Conservation (phyloP, 2,113 vertebrate species). For the Rhombomys opimus region DNA sequence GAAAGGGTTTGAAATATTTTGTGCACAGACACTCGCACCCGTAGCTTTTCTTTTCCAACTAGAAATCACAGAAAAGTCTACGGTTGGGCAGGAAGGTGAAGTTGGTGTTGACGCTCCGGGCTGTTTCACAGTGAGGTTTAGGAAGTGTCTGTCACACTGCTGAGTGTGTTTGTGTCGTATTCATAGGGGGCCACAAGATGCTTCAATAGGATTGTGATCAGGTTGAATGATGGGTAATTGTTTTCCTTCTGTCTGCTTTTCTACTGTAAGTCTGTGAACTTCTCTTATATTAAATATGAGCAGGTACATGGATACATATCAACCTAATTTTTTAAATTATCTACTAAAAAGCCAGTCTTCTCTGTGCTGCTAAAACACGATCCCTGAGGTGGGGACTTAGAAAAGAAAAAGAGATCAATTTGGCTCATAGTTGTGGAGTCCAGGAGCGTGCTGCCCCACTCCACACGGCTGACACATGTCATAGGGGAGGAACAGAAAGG, state of each 20-base stretch:
- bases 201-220: neutral
- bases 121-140: slow-evolving; percentile 12
- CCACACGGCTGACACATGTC: too few relatives aligned
- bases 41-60: neutral
- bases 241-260: slow-evolving; percentile 36
- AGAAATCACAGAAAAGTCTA: slow-evolving; percentile 11
- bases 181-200: slow-evolving; percentile 3
- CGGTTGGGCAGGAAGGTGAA: neutral
- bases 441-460: neutral
- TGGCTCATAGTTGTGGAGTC: neutral
- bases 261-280: neutral
- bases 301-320: neutral
- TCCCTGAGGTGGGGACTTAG: neutral
- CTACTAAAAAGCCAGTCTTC: neutral
- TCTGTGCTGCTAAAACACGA: neutral
- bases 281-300: neutral
- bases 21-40: neutral
- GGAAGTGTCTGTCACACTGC: neutral
- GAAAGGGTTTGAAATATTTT: neutral
- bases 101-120: neutral
- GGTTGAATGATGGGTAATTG: neutral
- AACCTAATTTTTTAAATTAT: neutral
- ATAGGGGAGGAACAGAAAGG: neutral
- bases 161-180: neutral
- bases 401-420: neutral